phyloP scores from a whole-genome alignment of 2,888 invertebrate species.

The Plemyria rubiginata region DNA sequence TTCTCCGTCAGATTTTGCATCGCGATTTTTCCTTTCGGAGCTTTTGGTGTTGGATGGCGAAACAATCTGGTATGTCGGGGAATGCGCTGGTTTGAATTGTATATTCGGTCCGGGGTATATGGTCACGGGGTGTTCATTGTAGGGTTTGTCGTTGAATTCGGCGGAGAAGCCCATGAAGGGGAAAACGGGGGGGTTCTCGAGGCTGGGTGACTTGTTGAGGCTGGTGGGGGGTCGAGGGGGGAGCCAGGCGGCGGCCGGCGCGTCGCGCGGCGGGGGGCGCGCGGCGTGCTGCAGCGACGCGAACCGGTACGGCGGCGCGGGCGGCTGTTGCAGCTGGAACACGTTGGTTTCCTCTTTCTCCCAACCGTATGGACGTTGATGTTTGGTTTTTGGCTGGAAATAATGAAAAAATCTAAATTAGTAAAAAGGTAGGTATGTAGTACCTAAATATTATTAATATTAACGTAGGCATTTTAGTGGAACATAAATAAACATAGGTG shows the following conservation, averaged over 20 bases:
- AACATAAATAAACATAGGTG: too few species aligned
- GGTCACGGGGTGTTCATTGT: constrained; percentile 88
- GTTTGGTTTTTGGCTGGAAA: constrained; percentile 89
- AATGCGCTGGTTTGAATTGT: constrained; percentile 70
- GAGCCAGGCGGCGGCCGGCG: constrained; percentile 70
- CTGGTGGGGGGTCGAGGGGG: constrained; percentile 68
- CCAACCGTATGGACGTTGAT: constrained; percentile 91
- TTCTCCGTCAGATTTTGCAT: constrained; percentile 74
- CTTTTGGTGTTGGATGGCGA: constrained; percentile 74
- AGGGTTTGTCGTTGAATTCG: constrained; percentile 80
- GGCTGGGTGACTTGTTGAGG: constrained; percentile 72
- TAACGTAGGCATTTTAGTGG: too few species aligned
- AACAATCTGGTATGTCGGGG: constrained; percentile 74
- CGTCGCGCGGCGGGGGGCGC: constrained; percentile 67
- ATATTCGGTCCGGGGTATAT: constrained; percentile 86
- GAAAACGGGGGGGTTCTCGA: constrained; percentile 75
- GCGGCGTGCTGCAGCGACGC: constrained; percentile 88
- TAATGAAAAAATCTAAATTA: neutral
- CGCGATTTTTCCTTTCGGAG: constrained; percentile 69
- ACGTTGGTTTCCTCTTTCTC: constrained; percentile 82
- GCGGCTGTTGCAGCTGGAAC: constrained; percentile 82
- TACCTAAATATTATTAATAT: too few species aligned
- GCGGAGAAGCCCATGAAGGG: constrained; percentile 81
- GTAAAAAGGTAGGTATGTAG: too few species aligned
- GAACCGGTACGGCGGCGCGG: constrained; percentile 86